Evolutionary conservation across 2,797 vertebrate genomes (phyloP).

Genomic region (Argentina silus): DNA sequence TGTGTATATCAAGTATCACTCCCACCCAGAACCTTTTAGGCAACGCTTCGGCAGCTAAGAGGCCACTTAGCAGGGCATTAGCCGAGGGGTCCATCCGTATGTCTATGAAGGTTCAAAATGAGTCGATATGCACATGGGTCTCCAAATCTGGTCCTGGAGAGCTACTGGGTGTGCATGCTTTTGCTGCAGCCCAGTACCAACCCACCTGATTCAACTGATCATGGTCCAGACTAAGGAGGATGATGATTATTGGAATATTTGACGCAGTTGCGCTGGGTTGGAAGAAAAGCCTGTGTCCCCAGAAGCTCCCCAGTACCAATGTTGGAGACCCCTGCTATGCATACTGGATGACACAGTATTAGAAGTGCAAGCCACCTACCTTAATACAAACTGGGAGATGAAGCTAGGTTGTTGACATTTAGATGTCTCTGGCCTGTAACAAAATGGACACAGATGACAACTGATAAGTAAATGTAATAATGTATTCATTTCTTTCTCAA

Average conservation of each 20-base stretch:
- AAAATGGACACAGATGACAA: not conserved
- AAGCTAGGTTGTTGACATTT: not conserved
- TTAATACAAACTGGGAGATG: not conserved
- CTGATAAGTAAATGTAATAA: not conserved
- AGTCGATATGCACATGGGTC: not conserved
- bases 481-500: too few species aligned
- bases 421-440: not conserved
- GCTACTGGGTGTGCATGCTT: too few species aligned
- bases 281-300: too few species aligned
- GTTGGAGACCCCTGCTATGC: not conserved
- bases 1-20: not conserved
- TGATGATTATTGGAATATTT: too few species aligned
- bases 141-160: too few species aligned
- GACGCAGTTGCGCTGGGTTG: too few species aligned
- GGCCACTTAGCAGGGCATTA: not conserved
- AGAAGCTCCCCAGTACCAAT: too few species aligned
- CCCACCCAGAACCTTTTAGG: not conserved
- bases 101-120: not conserved
- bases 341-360: not conserved
- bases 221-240: too few species aligned
- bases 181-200: too few species aligned
- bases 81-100: not conserved
- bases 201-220: too few species aligned
- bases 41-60: not conserved
- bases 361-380: slow-evolving; percentile 3